Base-by-base conservation (phyloP, 2,113 vertebrate genomes). In the Datnioides undecimradiatus region DNA sequence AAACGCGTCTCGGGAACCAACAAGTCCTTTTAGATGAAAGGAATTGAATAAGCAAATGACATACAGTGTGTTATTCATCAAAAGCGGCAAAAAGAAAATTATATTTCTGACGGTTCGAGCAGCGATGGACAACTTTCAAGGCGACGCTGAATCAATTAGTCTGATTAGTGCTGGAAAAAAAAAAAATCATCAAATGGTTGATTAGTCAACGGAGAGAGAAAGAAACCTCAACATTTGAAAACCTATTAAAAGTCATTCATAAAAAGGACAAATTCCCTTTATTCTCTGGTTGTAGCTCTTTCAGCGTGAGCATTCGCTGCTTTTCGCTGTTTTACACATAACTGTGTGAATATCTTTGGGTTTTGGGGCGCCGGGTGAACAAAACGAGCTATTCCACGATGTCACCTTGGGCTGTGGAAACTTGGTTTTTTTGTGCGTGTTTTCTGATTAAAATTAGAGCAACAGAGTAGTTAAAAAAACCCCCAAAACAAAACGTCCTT, bases 161-260 rank as follows among this genome's bases (percentile, higher is more conserved):
- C 48, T 41, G 51, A 76, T 80, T 71, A 70, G 29, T 16, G 45
- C 55, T 73, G 31, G 46, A 82, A 60, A n/a, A n/a, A n/a, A n/a
- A n/a, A n/a, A n/a, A n/a, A n/a, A n/a, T n/a, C n/a, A n/a, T n/a
- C 38, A 40, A 49, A 19, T 59, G 5, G 73, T 27, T 79, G 66
- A 85, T 75, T 55, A 75, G 23, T 65, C 6, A 83, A 78, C 40
- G 54, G 58, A 60, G 55, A 45, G 27, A 68, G 48, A 57, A 58
- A 67, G 21, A 68, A 49, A 43, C 6, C n/a, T 65, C 23, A 45
- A 34, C 4, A 14, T 41, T n/a, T 25, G 7, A 59, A 16, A n/a
- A 19, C 40, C 29, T 9, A 8, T 33, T 31, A 5, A 48, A 48
- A 73, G 51, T 62, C 49, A 63, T 63, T 85, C 31, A 40, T 64